Conservation (phyloP, 2,797 vertebrate species). For the Dermochelys coriacea region DNA sequence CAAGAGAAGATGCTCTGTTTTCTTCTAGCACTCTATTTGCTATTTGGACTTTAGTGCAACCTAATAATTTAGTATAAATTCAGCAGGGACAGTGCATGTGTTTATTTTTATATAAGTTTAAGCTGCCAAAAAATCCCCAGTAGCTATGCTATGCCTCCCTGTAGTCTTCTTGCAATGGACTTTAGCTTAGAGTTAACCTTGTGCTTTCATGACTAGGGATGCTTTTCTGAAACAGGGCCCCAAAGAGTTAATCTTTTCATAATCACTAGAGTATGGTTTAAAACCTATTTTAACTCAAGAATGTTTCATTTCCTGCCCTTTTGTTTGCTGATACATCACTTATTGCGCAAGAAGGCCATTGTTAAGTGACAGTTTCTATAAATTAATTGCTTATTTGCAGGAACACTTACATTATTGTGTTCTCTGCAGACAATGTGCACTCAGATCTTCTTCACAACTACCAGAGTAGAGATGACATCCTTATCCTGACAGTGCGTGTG, state of each 20-base stretch:
- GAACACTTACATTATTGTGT: slow-evolving; percentile 30
- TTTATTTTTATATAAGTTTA: slow-evolving; percentile 31
- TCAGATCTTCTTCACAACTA: slow-evolving; percentile 85
- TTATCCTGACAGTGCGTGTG: slow-evolving; percentile 82
- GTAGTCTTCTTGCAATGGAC: slow-evolving; percentile 71
- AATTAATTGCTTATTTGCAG: slow-evolving; percentile 16
- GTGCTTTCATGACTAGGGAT: slow-evolving; percentile 52
- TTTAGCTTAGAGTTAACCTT: slow-evolving; percentile 42
- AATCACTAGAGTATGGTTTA: slow-evolving; percentile 58
- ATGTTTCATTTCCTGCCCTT: slow-evolving; percentile 45
- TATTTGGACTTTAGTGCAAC: slow-evolving; percentile 31
- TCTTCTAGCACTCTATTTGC: slow-evolving; percentile 38
- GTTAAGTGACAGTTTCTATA: slow-evolving; percentile 55
- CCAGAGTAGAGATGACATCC: slow-evolving; percentile 76
- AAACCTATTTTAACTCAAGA: slow-evolving; percentile 44
- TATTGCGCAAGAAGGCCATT: slow-evolving; percentile 67
- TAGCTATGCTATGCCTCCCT: slow-evolving; percentile 49
- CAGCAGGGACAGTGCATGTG: slow-evolving; percentile 45
- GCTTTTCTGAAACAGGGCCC: slow-evolving; percentile 47
- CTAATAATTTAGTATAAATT: slow-evolving; percentile 37
- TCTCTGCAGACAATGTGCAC: slow-evolving; percentile 77
- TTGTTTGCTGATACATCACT: slow-evolving; percentile 62
- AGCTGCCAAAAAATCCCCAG: background rate
- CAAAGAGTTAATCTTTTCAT: slow-evolving; percentile 59
- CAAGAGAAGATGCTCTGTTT: slow-evolving; percentile 27